A percentile compares a stretch with the other conserved stretches of the same genome.
Evolutionary conservation across 1,140 invertebrate species (phyloP).

Genomic region (Pseudachorutes palmiensis): DNA sequence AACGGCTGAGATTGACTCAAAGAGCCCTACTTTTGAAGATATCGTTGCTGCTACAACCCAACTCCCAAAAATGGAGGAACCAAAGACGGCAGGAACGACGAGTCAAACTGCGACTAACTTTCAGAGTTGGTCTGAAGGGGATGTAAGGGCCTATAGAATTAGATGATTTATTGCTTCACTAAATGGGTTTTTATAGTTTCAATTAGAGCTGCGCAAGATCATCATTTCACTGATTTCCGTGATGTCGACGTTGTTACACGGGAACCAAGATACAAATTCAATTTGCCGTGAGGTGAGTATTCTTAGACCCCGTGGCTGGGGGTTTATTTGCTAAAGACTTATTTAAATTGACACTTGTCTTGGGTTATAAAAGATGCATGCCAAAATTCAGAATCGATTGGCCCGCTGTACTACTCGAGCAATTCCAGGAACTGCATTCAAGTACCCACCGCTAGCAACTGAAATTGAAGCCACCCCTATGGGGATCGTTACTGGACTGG

Average conservation of each 20-base stretch:
- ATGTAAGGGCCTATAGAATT: too few relatives aligned
- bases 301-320: slow-evolving; percentile 9
- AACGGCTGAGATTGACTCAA: slow-evolving; percentile 41
- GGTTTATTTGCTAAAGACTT: too few relatives aligned
- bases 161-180: too few relatives aligned
- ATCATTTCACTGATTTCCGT: slow-evolving; percentile 55
- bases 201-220: slow-evolving; percentile 55
- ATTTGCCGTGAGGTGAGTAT: slow-evolving; percentile 46
- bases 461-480: slow-evolving; percentile 42
- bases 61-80: slow-evolving; percentile 36
- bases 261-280: slow-evolving; percentile 50
- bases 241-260: slow-evolving; percentile 52
- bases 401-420: slow-evolving; percentile 19
- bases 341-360: too few relatives aligned
- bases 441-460: slow-evolving; percentile 34
- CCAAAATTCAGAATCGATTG: slow-evolving; percentile 38
- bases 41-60: slow-evolving; percentile 43
- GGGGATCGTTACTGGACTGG: slow-evolving; percentile 47
- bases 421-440: not conserved
- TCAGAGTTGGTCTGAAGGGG: not conserved
- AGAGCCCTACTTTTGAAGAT: slow-evolving; percentile 44
- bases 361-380: slow-evolving; percentile 32
- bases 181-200: slow-evolving; percentile 51
- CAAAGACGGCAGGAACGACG: not conserved
- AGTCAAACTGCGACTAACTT: slow-evolving; percentile 4